Evolutionary conservation across 2,888 invertebrate genomes (phyloP), one percentile per base, ranked within the genome.

Genomic region (Pseudolycoriella hygida): DNA sequence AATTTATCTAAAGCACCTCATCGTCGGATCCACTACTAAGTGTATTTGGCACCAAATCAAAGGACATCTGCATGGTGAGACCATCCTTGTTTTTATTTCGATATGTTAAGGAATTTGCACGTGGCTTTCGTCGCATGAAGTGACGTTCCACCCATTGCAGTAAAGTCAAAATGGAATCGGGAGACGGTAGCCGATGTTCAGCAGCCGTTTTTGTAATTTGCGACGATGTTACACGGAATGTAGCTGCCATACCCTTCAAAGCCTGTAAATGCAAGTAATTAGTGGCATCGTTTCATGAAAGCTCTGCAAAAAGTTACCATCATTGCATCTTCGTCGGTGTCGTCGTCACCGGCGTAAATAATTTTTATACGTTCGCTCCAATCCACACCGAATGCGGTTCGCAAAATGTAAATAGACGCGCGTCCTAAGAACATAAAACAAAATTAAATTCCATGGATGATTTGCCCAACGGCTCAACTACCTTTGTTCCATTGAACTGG

Each of bases 401-500:
- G 74, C 49, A 90, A 63, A 53, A 90, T 90, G 60, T 90, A 89
- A 58, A 90, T 86, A 1, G 87, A 86, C 10, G 90, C 90, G 37
- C 88, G 77, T 51, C 80, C 75, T 70, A 37, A 11, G n/a, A 39
- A 43, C 18, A 31, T 15, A 18, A 12, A n/a, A 15, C 14, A 39
- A 18, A 3, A 17, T 20, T 25, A 8, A 31, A 14, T 42, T 4
- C 15, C 8, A 42, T 30, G 2, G 17, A 17, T 17, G 14, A 42
- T 14, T n/a, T 14, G 15, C 15, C 6, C 11, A 42, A 14, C 12
- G 14, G 2, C 14, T 8, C 17, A 8, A 15, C 2, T 38, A 69
- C 80, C 85, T 63, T 90, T 89, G 62, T 90, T 85, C 90, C 90
- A 90, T 56, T 84, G 76, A 0, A 90, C 88, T 1, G 88, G 89